phyloP scores from a whole-genome alignment of 23 tunicate genomes.

The Halocynthia roretzi region DNA sequence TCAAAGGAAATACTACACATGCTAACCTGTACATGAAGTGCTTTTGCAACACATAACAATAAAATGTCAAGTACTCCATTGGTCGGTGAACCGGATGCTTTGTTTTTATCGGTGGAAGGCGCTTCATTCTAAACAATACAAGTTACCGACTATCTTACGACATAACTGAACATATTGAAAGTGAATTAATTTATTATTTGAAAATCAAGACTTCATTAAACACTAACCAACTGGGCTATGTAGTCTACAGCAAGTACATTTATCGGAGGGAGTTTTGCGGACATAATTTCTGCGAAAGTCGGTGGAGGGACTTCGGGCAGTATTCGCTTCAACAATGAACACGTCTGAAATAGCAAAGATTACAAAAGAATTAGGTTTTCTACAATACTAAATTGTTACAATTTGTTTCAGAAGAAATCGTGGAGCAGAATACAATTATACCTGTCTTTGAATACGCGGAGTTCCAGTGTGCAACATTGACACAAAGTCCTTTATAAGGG shows the following conservation, averaged over 20 bases:
- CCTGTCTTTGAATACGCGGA: slow-evolving; percentile 60
- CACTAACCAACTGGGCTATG: background rate
- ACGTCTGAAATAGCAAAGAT: slow-evolving; percentile 17
- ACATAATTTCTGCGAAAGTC: slow-evolving; percentile 26
- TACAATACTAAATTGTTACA: background rate
- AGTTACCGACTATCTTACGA: no score
- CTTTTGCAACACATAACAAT: no score
- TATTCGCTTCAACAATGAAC: slow-evolving; percentile 37
- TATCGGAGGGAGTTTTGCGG: slow-evolving; percentile 36
- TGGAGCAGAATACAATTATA: background rate
- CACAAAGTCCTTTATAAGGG: slow-evolving; percentile 32
- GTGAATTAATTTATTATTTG: no score
- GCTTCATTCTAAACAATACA: no score
- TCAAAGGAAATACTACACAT: no score
- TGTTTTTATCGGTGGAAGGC: no score
- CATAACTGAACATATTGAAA: no score
- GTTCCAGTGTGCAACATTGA: slow-evolving; percentile 57
- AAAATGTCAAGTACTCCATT: no score
- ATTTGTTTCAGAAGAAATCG: background rate
- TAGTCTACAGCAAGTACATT: slow-evolving; percentile 24
- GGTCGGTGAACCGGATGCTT: no score
- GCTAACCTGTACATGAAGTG: no score
- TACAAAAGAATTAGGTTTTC: background rate
- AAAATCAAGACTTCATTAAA: background rate
- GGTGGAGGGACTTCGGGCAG: slow-evolving; percentile 37